These are phyloP conservation scores for Drosophila nr. medialis DNA, from an alignment of 2,888 invertebrate species.

Conservation along the genomic window DNA sequence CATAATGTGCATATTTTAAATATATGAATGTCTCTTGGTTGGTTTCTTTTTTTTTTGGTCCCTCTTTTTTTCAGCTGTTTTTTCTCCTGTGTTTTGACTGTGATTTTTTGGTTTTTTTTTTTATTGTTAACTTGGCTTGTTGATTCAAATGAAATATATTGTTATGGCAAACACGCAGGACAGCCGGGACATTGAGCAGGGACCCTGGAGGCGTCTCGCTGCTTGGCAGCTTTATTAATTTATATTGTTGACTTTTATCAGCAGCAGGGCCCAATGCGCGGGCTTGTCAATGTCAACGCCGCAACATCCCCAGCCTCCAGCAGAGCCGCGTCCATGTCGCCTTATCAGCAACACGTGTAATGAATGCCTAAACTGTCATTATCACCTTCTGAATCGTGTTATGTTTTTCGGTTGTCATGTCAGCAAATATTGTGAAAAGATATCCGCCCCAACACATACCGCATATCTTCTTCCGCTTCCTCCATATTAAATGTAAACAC, in stretches of 20 bases:
- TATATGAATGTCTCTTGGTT: conserved; percentile 52
- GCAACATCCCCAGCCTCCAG: conserved; percentile 12
- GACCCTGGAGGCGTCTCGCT: conserved; percentile 58
- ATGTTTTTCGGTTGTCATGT: conserved; percentile 79
- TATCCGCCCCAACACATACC: conserved; percentile 37
- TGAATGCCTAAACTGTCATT: conserved; percentile 81
- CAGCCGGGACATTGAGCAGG: conserved; percentile 53
- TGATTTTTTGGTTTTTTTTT: conserved; percentile 13
- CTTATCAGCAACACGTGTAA: conserved; percentile 81
- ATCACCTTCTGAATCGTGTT: conserved; percentile 71
- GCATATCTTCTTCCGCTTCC: neutral
- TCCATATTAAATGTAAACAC: conserved; percentile 49
- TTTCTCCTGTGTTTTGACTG: conserved; percentile 30
- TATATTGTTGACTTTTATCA: conserved; percentile 82
- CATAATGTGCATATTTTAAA: conserved; percentile 79
- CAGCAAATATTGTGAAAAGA: conserved; percentile 79
- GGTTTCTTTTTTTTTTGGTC: conserved; percentile 2
- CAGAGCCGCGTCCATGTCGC: conserved; percentile 39
- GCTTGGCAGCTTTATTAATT: conserved; percentile 79
- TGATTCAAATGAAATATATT: conserved; percentile 78
- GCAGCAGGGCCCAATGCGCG: conserved; percentile 45
- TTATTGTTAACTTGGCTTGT: conserved; percentile 57
- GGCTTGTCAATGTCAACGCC: conserved; percentile 67
- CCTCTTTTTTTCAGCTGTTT: neutral
- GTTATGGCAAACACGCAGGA: conserved; percentile 80